Evolutionary conservation across 2,888 invertebrate genomes (phyloP), one percentile per base, ranked within the genome.

Genomic region (Myopa tessellatipennis): DNA sequence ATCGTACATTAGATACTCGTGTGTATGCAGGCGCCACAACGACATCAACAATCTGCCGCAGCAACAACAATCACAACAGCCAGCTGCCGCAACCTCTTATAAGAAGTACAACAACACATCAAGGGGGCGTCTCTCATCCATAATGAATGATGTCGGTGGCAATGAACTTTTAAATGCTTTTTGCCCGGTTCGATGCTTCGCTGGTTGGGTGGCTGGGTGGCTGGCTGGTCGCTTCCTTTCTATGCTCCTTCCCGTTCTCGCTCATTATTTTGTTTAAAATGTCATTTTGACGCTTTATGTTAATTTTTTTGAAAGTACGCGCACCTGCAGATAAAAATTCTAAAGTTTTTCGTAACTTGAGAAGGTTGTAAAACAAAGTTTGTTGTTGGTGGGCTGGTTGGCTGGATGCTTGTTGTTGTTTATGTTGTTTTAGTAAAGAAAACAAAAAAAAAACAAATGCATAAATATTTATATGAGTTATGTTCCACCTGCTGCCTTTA

Each of bases 91-190:
- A 10, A 45, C 45, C 10, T 45, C n/a, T 55, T 55, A 55, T 12
- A 55, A 55, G 10, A 45, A 1, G 72, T 26, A 26, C 26, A 26
- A 26, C 40, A n/a, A 65, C n/a, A 67, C 67, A 72, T 26, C 71
- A 71, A 77, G 77, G 76, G 80, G 80, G 83, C 83, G 86, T 85
- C 83, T 87, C 87, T 84, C 87, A 86, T 87, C 85, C 86, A 87
- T 87, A 87, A 87, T 87, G 86, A 86, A 87, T 38, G 65, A 36
- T 87, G 85, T 85, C 83, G 85, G 85, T 86, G 88, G 88, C 88
- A 88, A 88, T 88, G 88, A 88, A 88, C 88, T 88, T 88, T 88
- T 87, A 87, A 87, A 88, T 84, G 87, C 84, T 85, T 83, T 84
- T 84, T 83, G 84, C n/a, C 67, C 5, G 40, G 10, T n/a, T 38